Evolutionary conservation across 2,113 vertebrate genomes (phyloP).

Genomic region (Antechinus stuartii): DNA sequence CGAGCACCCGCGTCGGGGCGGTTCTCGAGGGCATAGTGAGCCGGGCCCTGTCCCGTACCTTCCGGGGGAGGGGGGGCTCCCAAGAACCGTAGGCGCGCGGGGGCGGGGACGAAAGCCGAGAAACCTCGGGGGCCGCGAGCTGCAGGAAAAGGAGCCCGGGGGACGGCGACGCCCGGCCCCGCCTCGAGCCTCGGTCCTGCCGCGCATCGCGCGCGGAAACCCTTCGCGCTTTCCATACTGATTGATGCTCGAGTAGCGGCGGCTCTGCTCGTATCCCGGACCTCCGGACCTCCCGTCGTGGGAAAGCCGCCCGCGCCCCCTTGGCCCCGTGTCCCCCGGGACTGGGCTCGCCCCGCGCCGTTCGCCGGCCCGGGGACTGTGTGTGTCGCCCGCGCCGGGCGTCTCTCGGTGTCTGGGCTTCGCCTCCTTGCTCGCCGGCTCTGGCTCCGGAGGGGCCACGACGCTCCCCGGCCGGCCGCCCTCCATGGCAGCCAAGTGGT

Average conservation of each 20-base stretch:
- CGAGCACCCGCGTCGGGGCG: neutral
- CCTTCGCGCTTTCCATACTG: constrained; percentile 42
- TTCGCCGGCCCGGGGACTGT: constrained; percentile 71
- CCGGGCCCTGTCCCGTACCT: constrained; percentile 17
- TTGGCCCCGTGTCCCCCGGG: constrained; percentile 32
- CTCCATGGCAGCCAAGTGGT: constrained; percentile 95
- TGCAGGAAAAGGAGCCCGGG: constrained; percentile 40
- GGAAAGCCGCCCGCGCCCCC: constrained; percentile 22
- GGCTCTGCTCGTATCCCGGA: neutral
- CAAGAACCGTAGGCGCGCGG: neutral
- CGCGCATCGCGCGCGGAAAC: constrained; percentile 42
- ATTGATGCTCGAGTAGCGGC: constrained; percentile 52
- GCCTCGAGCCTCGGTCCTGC: neutral
- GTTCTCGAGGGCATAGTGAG: neutral
- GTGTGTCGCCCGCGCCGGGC: constrained; percentile 63
- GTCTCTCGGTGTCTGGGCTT: constrained; percentile 67
- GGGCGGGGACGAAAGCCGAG: neutral
- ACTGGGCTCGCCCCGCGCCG: constrained; percentile 50
- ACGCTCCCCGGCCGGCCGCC: constrained; percentile 33
- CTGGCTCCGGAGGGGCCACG: constrained; percentile 25
- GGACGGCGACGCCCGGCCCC: constrained; percentile 18
- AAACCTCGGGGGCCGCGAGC: too few relatives aligned
- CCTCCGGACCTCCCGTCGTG: neutral
- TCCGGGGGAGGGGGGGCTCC: neutral
- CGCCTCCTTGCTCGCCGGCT: constrained; percentile 54